Base-by-base conservation (phyloP, 2,797 vertebrate genomes). In the Halcyon smyrnensis region DNA sequence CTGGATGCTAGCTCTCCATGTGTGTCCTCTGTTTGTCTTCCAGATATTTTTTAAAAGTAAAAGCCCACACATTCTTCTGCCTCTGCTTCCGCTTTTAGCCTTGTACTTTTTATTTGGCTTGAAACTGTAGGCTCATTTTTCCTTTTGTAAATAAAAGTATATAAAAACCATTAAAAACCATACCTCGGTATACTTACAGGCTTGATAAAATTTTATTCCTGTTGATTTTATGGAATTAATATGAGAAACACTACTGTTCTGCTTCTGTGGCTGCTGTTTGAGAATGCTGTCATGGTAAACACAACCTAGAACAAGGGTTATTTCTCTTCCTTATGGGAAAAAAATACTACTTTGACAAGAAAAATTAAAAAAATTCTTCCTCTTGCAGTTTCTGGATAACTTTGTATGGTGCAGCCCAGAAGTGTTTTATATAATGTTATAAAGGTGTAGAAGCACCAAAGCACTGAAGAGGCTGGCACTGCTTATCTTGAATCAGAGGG, bases 201-300 rank as follows among this genome's bases (percentile, higher is more conserved):
- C 25, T 78, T 82, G 68, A 51, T 46, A 69, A 79, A 74, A n/a
- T 68, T 56, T 53, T 46, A 54, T 81, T 90, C 17, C 9, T 76
- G 60, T 39, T 84, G 32, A 11, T 45, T 95, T 97, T 95, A 78
- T 83, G 76, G 15, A 79, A 89, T 91, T 95, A 95, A 96, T 93
- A 45, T 59, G 34, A 82, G 71, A 84, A 86, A 81, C 11, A 5
- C 16, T 45, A n/a, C 16, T 71, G 20, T 1, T 62, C 71, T 79
- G 9, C 87, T 92, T 90, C 63, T 59, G 12, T 37, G 46, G 11
- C 27, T 94, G n/a, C 20, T 73, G 10, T 48, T 82, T 84, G 48
- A 85, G 87, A 86, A 50, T 75, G 53, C 36, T n/a, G 20, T 57
- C 12, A 6, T n/a, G 12, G 7, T 73, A 54, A 94, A 60, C 17